Evolutionary conservation across 2,888 invertebrate species (phyloP).

Genomic region (Cosmorhoe ocellata): DNA sequence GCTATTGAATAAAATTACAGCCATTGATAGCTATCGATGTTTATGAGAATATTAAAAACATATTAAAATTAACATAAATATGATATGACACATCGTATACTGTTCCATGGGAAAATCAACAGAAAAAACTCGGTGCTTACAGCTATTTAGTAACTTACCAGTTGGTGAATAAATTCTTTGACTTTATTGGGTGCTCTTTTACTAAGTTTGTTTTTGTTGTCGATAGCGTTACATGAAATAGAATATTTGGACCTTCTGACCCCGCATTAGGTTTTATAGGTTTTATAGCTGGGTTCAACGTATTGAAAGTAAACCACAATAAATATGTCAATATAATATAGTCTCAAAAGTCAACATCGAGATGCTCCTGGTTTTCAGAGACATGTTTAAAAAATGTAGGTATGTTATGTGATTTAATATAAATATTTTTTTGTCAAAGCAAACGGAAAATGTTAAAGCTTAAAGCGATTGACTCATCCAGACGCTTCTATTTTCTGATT

Average conservation of each 20-base stretch:
- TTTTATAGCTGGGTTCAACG: conserved; percentile 7
- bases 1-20: conserved; percentile 24
- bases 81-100: conserved; percentile 34
- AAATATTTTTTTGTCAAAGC: no score
- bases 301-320: background rate
- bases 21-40: conserved; percentile 17
- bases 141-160: no score
- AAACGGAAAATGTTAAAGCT: no score
- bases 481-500: no score
- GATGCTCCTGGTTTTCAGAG: no score
- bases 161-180: conserved; percentile 15
- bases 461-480: no score
- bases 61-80: conserved; percentile 33
- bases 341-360: no score
- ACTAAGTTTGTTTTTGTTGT: background rate
- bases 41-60: conserved; percentile 25
- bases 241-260: conserved; percentile 6
- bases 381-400: no score
- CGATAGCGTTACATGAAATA: conserved; percentile 1
- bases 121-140: no score
- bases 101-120: conserved; percentile 25
- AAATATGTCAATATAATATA: no score
- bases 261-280: background rate
- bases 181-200: conserved; percentile 24
- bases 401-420: no score